Conservation (phyloP, 1,140 invertebrate species). For the Asobara japonica region DNA sequence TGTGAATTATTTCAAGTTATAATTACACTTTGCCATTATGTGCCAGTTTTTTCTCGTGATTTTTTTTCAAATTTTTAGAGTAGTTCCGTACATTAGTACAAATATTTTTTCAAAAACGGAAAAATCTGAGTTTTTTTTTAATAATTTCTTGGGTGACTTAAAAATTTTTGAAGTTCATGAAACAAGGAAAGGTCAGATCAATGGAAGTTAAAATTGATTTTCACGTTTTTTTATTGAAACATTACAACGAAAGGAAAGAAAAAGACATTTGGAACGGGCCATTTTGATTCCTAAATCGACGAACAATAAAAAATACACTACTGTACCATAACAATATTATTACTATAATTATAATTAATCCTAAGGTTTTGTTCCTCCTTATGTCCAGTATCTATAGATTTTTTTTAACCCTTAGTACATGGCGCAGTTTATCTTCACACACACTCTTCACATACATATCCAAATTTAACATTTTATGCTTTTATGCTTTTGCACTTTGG, state of each 20-base stretch:
- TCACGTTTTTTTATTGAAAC: background rate
- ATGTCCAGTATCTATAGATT: background rate
- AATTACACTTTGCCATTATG: no score
- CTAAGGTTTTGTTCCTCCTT: background rate
- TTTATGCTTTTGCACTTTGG: background rate
- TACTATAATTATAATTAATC: background rate
- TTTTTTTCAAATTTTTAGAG: no score
- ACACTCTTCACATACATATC: background rate
- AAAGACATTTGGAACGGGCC: background rate
- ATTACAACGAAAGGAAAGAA: background rate
- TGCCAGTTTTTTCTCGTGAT: no score
- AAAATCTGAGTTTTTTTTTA: no score
- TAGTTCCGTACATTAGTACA: no score
- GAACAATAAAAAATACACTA: background rate
- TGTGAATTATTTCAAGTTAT: no score
- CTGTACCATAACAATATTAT: background rate
- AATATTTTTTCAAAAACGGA: no score
- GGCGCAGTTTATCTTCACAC: background rate
- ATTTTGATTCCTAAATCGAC: background rate
- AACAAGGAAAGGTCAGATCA: no score
- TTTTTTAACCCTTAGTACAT: background rate
- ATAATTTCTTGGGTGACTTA: no score
- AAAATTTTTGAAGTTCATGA: no score
- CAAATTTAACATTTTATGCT: background rate
- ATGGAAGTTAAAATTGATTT: no score